Percentiles rank a stretch among this genome's conserved stretches.
These are phyloP conservation scores for Plectrocnemia conspersa DNA, from an alignment of 1,140 invertebrate genomes.

Conservation along the genomic window DNA sequence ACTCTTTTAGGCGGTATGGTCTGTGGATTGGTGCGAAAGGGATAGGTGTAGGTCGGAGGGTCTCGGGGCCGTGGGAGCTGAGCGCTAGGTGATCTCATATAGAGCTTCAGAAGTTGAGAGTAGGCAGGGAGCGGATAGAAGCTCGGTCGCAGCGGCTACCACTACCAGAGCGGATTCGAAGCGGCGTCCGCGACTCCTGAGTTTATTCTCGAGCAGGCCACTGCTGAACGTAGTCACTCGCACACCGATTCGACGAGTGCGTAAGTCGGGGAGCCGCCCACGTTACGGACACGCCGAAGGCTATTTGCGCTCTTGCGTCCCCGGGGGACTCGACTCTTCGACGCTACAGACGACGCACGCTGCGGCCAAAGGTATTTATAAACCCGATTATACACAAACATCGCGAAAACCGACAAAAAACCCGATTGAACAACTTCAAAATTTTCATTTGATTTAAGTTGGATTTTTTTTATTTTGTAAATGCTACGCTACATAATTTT, in stretches of 20 bases:
- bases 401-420: too few relatives aligned
- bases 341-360: not conserved
- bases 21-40: slow-evolving; percentile 39
- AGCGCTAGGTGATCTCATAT: slow-evolving; percentile 33
- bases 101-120: slow-evolving; percentile 35
- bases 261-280: slow-evolving; percentile 23
- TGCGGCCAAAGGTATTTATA: too few relatives aligned
- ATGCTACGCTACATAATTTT: too few relatives aligned
- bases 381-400: too few relatives aligned
- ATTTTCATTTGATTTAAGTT: too few relatives aligned
- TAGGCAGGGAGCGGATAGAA: slow-evolving; percentile 48
- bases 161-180: slow-evolving; percentile 35
- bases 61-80: slow-evolving; percentile 34
- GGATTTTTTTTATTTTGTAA: too few relatives aligned
- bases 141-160: slow-evolving; percentile 49
- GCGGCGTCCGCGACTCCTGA: slow-evolving; percentile 45
- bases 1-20: too few relatives aligned
- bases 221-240: slow-evolving; percentile 45
- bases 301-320: slow-evolving; percentile 3
- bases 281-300: slow-evolving; percentile 17
- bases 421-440: too few relatives aligned
- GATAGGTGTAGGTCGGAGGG: slow-evolving; percentile 44
- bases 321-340: not conserved
- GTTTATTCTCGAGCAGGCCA: slow-evolving; percentile 55
- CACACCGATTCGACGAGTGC: not conserved